Percentiles rank a stretch among this genome's conserved stretches.
Evolutionary conservation across 2,888 invertebrate genomes (phyloP).

Genomic region (Miltochrista miniata): DNA sequence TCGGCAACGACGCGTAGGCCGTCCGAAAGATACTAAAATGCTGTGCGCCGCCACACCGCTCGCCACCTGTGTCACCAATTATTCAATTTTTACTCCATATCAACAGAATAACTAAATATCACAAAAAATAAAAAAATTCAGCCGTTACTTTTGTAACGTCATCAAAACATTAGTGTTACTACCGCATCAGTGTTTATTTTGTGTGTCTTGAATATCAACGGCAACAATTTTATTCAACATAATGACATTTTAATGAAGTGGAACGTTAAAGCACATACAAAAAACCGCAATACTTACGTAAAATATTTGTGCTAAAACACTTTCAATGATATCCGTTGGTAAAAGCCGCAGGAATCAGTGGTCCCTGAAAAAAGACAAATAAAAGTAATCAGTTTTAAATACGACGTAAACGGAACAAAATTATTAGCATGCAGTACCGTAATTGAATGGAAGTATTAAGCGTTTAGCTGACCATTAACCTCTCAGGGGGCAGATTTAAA

Average conservation of each 20-base stretch:
- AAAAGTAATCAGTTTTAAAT: constrained; percentile 27
- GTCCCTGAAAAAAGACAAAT: constrained; percentile 89
- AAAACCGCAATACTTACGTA: constrained; percentile 74
- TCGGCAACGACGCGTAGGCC: neutral
- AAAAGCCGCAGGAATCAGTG: constrained; percentile 98
- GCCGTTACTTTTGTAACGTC: constrained; percentile 41
- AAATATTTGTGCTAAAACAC: constrained; percentile 83
- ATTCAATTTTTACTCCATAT: neutral
- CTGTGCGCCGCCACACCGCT: constrained; percentile 78
- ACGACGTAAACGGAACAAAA: constrained; percentile 33
- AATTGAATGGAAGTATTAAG: constrained; percentile 74
- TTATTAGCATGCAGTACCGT: constrained; percentile 51
- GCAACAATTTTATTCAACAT: constrained; percentile 59
- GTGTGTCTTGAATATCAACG: constrained; percentile 55
- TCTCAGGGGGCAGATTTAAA: constrained; percentile 77
- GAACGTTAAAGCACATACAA: constrained; percentile 54
- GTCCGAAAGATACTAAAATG: constrained; percentile 20
- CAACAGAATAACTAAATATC: neutral
- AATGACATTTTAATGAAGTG: constrained; percentile 70
- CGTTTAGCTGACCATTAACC: constrained; percentile 73
- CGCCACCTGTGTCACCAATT: constrained; percentile 65
- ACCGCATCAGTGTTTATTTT: constrained; percentile 52
- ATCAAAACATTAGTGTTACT: constrained; percentile 57
- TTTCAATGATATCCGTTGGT: constrained; percentile 99
- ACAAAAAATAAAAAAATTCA: constrained; percentile 13